Evolutionary conservation across 2,797 vertebrate species (phyloP).

Genomic region (Sebastes nivosus): DNA sequence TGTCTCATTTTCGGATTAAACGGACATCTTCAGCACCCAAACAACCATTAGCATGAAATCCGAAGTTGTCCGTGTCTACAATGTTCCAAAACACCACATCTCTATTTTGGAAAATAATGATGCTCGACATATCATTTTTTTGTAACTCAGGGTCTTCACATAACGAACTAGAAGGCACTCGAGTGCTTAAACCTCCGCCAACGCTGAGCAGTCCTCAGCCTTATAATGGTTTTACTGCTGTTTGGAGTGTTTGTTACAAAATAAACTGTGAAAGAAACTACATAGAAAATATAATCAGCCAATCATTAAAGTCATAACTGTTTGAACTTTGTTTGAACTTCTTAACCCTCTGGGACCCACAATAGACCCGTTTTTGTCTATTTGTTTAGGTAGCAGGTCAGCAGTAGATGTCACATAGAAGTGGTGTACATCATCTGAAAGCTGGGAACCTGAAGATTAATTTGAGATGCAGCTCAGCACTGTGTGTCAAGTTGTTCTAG

Average conservation of each 20-base stretch:
- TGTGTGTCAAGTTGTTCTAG: too few species aligned
- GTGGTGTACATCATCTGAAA: too few species aligned
- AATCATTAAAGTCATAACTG: neutral
- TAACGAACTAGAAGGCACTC: neutral
- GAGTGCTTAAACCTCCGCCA: neutral
- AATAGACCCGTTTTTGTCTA: too few species aligned
- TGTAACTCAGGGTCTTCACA: neutral
- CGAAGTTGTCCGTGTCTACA: neutral
- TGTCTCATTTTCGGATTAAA: neutral
- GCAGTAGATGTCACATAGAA: too few species aligned
- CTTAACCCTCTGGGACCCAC: too few species aligned
- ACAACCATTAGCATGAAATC: slow-evolving; percentile 2
- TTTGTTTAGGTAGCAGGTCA: too few species aligned
- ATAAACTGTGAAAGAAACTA: neutral
- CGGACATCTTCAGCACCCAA: neutral
- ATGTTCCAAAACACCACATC: neutral
- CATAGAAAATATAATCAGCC: neutral
- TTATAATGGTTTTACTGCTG: neutral
- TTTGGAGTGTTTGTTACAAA: neutral
- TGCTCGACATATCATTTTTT: neutral
- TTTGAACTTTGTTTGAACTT: too few species aligned
- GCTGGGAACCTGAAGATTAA: too few species aligned
- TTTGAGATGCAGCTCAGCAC: too few species aligned
- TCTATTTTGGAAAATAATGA: slow-evolving; percentile 6
- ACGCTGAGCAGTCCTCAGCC: too few species aligned